phyloP scores from a whole-genome alignment of 2,888 invertebrate species.

The Sabatieria punctata region DNA sequence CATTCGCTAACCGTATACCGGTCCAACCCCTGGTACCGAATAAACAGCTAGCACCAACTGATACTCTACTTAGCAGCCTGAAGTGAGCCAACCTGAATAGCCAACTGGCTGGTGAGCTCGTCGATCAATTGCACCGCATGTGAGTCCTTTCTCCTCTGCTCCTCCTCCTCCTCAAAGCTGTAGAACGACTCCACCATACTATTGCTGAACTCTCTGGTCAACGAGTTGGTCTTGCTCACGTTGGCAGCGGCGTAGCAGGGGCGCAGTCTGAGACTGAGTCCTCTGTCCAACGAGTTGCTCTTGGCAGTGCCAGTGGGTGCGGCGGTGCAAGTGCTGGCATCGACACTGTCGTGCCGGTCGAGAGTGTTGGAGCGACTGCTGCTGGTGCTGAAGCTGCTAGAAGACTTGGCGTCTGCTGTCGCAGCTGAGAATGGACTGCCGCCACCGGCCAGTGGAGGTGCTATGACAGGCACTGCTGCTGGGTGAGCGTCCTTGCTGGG shows the following conservation, averaged over 20 bases:
- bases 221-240: constrained; percentile 5
- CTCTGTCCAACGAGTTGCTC: not conserved
- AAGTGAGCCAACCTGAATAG: not conserved
- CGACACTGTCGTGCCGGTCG: not conserved
- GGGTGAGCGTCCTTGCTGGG: too few relatives aligned
- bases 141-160: constrained; percentile 1
- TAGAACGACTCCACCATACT: not conserved
- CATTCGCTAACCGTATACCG: too few relatives aligned
- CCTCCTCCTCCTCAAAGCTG: too few relatives aligned
- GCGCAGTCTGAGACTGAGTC: not conserved
- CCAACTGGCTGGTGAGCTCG: not conserved
- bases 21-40: not conserved
- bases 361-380: not conserved
- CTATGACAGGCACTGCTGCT: too few relatives aligned
- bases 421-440: too few relatives aligned
- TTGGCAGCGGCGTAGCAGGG: not conserved
- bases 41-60: too few relatives aligned
- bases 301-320: not conserved
- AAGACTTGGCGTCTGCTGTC: not conserved
- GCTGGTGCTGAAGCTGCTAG: not conserved
- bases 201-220: not conserved
- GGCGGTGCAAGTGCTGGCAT: not conserved
- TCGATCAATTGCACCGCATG: constrained; percentile 5
- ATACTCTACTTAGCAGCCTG: too few relatives aligned
- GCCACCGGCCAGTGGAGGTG: too few relatives aligned